Percentiles rank a stretch among this genome's conserved stretches.
Evolutionary conservation across 2,113 vertebrate species (phyloP).

Genomic region (Cebus imitator): DNA sequence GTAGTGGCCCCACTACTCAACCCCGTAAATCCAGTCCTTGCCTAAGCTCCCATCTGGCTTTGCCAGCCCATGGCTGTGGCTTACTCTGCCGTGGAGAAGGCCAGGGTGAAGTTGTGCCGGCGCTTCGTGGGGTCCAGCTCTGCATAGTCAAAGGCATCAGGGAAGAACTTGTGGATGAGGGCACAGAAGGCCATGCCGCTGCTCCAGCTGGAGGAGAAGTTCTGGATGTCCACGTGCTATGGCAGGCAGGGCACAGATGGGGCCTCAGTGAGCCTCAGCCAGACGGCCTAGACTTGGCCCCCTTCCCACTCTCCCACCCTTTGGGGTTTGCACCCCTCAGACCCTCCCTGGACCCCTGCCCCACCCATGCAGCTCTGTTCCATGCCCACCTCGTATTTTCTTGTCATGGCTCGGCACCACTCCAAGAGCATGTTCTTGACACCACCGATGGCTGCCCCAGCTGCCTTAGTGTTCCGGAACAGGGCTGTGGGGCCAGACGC

Average conservation of each 20-base stretch:
- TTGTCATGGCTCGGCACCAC: conserved; percentile 85
- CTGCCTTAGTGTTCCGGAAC: conserved; percentile 72
- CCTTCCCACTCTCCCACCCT: background rate
- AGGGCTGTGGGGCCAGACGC: conserved; percentile 79
- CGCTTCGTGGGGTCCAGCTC: conserved; percentile 79
- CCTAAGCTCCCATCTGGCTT: rapidly evolving
- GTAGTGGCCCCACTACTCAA: rapidly evolving
- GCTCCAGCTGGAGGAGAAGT: conserved; percentile 87
- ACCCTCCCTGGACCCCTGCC: background rate
- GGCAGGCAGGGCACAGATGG: rapidly evolving
- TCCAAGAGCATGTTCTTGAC: conserved; percentile 86
- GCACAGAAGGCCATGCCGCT: conserved; percentile 87
- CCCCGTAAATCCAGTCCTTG: rapidly evolving
- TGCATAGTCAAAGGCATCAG: conserved; percentile 82
- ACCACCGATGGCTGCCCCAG: conserved; percentile 31
- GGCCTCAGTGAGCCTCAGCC: background rate
- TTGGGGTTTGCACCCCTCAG: background rate
- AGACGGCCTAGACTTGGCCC: rapidly evolving
- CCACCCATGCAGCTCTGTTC: rapidly evolving
- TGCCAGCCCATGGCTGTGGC: background rate
- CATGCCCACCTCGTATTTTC: conserved; percentile 78
- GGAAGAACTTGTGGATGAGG: conserved; percentile 87
- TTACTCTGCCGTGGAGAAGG: conserved; percentile 85
- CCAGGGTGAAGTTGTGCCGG: conserved; percentile 84
- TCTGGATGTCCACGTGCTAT: conserved; percentile 86